Evolutionary conservation across 2,797 vertebrate genomes (phyloP), one percentile per base, ranked within the genome.

Genomic region (Coluber constrictor): DNA sequence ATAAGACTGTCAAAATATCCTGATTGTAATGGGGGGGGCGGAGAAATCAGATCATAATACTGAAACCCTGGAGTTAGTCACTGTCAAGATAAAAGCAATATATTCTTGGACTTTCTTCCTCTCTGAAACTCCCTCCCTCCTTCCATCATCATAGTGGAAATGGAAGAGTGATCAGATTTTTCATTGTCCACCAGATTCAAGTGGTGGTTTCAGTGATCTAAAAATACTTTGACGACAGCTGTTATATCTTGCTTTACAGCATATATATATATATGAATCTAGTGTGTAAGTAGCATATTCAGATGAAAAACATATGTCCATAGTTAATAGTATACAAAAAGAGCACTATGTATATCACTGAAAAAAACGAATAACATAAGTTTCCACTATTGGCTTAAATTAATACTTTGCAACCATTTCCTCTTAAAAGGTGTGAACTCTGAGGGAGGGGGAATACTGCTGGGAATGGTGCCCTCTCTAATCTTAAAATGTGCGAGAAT

Each of bases 351-450:
- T 96, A 95, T 93, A 97, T 96, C 96, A 97, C 96, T 10, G 96
- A 96, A 95, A 66, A 74, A 96, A 97, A 96, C 90, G 95, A 97
- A 94, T 96, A 97, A 96, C 92, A 96, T 94, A 97, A 97, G 95
- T 91, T 96, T 96, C 95, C 93, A 93, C 97, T 96, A 97, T 97
- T 97, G 95, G 94, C 96, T 97, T 97, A 97, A 96, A 96, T 96
- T 93, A 98, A 95, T 97, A 97, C 97, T 97, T 97, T 96, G 96
- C 96, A 97, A 97, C 96, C 96, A 97, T 97, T 97, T 97, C 95
- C 95, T 94, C 94, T 95, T 96, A 96, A 96, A 96, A 97, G 95
- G 94, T 97, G 94, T 97, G 94, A 97, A 97, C 90, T 96, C 96
- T 94, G 93, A 93, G 95, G 90, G 94, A 94, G 96, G 95, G 90